These are phyloP conservation scores for Hemicordylus capensis DNA, from an alignment of 2,113 vertebrate species.

Conservation along the genomic window DNA sequence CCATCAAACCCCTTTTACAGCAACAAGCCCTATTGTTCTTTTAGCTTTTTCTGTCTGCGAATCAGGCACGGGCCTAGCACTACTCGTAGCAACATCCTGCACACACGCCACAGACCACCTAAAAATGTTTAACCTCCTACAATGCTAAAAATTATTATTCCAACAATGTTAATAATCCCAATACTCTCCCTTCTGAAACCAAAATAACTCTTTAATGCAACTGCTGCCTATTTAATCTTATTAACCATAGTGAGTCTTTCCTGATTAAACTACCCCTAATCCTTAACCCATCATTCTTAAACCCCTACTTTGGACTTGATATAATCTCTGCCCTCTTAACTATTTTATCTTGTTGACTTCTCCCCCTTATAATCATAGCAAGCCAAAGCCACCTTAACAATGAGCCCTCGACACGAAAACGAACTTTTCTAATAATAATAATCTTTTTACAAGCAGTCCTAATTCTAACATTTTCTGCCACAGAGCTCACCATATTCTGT, in stretches of 20 bases:
- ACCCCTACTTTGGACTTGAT: background rate
- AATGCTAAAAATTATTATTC: slow-evolving; percentile 50
- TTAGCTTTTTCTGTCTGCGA: slow-evolving; percentile 38
- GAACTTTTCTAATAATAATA: slow-evolving; percentile 1
- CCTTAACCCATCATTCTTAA: too few relatives aligned
- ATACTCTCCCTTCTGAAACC: background rate
- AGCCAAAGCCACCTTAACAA: slow-evolving; percentile 20
- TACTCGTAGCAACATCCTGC: slow-evolving; percentile 25
- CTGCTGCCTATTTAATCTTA: background rate
- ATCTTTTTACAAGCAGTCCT: slow-evolving; percentile 2
- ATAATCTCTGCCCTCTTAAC: slow-evolving; percentile 12
- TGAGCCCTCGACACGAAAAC: slow-evolving; percentile 6
- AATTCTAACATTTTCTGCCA: slow-evolving; percentile 20
- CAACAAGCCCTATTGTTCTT: background rate
- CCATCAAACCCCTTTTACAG: background rate
- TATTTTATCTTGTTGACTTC: background rate
- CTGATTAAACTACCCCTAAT: too few relatives aligned
- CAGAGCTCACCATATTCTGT: slow-evolving; percentile 29
- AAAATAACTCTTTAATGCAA: slow-evolving; percentile 22
- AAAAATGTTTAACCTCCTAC: slow-evolving; percentile 28
- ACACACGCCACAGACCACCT: slow-evolving; percentile 14
- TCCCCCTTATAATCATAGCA: slow-evolving; percentile 7
- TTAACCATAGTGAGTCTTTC: background rate
- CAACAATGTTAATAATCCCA: slow-evolving; percentile 22
- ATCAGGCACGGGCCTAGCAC: background rate